Conservation (phyloP, 1,140 invertebrate genomes). For the Saxidomus purpurata region DNA sequence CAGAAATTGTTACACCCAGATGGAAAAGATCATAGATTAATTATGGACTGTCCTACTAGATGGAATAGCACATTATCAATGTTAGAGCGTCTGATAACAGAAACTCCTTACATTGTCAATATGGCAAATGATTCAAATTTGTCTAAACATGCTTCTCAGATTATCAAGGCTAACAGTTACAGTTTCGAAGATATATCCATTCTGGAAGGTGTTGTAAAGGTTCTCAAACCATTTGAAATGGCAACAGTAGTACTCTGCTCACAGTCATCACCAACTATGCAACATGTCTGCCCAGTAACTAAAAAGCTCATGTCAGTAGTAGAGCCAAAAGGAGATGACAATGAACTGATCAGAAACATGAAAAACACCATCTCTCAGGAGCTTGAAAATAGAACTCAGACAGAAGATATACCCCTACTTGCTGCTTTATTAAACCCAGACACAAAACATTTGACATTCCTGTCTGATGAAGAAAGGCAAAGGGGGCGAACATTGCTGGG, state of each 20-base stretch:
- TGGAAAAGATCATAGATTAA: not conserved
- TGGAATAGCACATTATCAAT: constrained; percentile 7
- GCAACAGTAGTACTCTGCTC: constrained; percentile 24
- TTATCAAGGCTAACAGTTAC: not conserved
- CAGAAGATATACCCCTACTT: constrained; percentile 24
- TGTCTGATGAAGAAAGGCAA: not conserved
- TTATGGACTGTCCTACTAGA: constrained; percentile 38
- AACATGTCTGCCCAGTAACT: not conserved
- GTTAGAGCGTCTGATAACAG: not conserved
- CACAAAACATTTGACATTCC: not conserved
- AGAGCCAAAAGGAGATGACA: not conserved
- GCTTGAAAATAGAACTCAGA: not conserved
- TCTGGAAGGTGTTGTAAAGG: not conserved
- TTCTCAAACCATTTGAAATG: constrained; percentile 35
- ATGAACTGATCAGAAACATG: not conserved
- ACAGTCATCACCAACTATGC: constrained; percentile 24
- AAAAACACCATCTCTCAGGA: constrained; percentile 3
- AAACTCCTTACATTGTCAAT: constrained; percentile 15
- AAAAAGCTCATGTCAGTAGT: not conserved
- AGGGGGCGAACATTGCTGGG: not conserved
- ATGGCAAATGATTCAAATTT: constrained; percentile 22
- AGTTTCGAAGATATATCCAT: not conserved
- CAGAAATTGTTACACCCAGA: constrained; percentile 6
- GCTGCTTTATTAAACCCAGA: not conserved
- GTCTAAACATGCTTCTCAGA: not conserved